These are phyloP conservation scores for Pammene aurita DNA, from an alignment of 2,888 invertebrate genomes.

Conservation along the genomic window DNA sequence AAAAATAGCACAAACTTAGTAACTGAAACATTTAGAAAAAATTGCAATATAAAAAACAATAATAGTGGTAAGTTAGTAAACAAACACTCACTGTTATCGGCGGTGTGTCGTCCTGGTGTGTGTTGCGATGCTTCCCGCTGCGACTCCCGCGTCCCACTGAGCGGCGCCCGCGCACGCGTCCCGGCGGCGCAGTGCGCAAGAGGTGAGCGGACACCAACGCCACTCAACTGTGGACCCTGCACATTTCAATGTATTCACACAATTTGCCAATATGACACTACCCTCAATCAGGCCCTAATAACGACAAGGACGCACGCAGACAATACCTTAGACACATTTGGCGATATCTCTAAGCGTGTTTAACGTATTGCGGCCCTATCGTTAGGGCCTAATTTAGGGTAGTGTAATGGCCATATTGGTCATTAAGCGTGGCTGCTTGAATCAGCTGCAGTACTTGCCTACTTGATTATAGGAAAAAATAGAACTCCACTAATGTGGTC, in stretches of 20 bases:
- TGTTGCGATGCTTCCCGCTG: conserved; percentile 43
- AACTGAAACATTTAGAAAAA: neutral
- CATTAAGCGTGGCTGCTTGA: too few relatives aligned
- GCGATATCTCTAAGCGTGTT: too few relatives aligned
- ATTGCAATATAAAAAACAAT: neutral
- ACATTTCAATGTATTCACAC: neutral
- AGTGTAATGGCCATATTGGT: too few relatives aligned
- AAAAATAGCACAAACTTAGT: neutral
- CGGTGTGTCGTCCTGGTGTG: conserved; percentile 12
- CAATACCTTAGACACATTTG: too few relatives aligned
- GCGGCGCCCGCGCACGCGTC: conserved; percentile 42
- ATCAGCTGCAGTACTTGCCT: too few relatives aligned
- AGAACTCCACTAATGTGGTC: too few relatives aligned
- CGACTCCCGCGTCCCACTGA: conserved; percentile 32
- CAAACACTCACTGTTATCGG: conserved; percentile 34
- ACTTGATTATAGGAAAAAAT: too few relatives aligned
- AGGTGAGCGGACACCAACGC: conserved; percentile 45
- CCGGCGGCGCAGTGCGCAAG: conserved; percentile 38
- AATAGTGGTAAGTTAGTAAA: conserved; percentile 15
- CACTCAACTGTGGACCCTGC: neutral
- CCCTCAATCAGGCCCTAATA: too few relatives aligned
- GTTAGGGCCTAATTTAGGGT: too few relatives aligned
- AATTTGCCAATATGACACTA: too few relatives aligned
- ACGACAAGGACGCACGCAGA: too few relatives aligned
- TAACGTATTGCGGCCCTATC: too few relatives aligned